A percentile compares a stretch with the other conserved stretches of the same genome.
Conservation (phyloP, 2,888 invertebrate genomes). For the Hirtodrosophila histrioides region DNA sequence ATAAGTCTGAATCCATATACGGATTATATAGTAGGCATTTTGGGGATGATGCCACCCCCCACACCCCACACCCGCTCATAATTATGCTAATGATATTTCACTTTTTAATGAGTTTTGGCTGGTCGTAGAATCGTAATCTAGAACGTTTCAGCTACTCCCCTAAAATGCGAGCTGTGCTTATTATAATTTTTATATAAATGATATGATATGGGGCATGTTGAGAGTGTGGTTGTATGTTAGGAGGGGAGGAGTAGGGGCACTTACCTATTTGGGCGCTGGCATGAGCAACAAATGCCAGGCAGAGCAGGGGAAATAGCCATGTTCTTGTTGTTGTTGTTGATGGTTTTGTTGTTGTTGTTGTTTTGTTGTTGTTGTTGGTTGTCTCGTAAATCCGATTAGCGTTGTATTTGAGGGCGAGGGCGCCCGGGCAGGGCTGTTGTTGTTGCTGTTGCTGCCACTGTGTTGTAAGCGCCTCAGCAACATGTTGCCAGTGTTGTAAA, state of each 20-base stretch:
- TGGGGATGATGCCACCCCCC: not conserved
- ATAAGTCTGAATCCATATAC: not conserved
- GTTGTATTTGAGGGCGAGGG: constrained; percentile 34
- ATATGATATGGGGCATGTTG: constrained; percentile 9
- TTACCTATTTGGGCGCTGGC: constrained; percentile 79
- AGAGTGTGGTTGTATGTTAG: not conserved
- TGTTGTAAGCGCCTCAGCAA: constrained; percentile 59
- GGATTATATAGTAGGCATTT: too few relatives aligned
- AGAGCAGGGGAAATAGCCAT: constrained; percentile 74
- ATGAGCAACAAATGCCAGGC: constrained; percentile 73
- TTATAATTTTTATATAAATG: constrained; percentile 20
- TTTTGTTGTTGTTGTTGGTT: constrained; percentile 34
- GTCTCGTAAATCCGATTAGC: constrained; percentile 79
- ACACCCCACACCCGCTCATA: not conserved
- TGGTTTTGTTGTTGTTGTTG: constrained; percentile 47
- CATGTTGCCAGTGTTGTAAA: constrained; percentile 61
- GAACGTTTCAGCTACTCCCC: not conserved
- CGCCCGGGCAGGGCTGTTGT: constrained; percentile 8
- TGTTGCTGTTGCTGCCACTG: constrained; percentile 45
- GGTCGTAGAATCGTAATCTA: constrained; percentile 31
- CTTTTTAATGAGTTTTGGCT: constrained; percentile 44
- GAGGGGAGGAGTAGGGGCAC: constrained; percentile 35
- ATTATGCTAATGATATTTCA: constrained; percentile 48
- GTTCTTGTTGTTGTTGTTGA: constrained; percentile 34
- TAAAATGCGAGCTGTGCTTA: constrained; percentile 12